Conservation (phyloP, 2,888 invertebrate species). For the Lithosia quadra region DNA sequence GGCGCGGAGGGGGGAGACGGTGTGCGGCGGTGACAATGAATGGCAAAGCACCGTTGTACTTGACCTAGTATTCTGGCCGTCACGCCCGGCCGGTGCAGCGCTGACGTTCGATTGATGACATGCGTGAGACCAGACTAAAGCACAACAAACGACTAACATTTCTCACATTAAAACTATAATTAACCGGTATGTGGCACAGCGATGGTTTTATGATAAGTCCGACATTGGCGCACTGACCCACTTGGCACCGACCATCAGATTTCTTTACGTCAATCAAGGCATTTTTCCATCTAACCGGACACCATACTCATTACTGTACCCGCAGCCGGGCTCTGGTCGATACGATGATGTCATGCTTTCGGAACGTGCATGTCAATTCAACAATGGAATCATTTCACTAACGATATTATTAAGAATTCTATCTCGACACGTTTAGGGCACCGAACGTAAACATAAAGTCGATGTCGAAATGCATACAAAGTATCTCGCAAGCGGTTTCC, state of each 20-base stretch:
- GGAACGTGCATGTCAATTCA: slow-evolving; percentile 57
- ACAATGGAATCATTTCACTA: slow-evolving; percentile 57
- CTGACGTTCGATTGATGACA: slow-evolving; percentile 72
- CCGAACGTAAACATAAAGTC: slow-evolving; percentile 59
- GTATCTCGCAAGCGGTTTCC: slow-evolving; percentile 79
- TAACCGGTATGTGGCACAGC: slow-evolving; percentile 56
- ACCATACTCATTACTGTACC: slow-evolving; percentile 43
- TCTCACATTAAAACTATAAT: slow-evolving; percentile 65
- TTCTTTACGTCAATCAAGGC: slow-evolving; percentile 76
- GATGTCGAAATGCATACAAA: slow-evolving; percentile 73
- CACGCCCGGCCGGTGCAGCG: slow-evolving; percentile 67
- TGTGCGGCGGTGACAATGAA: slow-evolving; percentile 77
- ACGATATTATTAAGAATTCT: slow-evolving; percentile 50
- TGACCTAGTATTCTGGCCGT: slow-evolving; percentile 83
- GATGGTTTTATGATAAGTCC: slow-evolving; percentile 73
- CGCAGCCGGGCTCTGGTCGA: slow-evolving; percentile 30
- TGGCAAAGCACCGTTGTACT: slow-evolving; percentile 86
- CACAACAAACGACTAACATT: slow-evolving; percentile 53
- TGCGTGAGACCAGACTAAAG: slow-evolving; percentile 63
- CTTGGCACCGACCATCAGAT: slow-evolving; percentile 72
- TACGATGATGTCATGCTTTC: slow-evolving; percentile 69
- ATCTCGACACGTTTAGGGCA: slow-evolving; percentile 65
- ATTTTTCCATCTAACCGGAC: slow-evolving; percentile 64
- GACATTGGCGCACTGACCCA: slow-evolving; percentile 84
- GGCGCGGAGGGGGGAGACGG: slow-evolving; percentile 50